Base-by-base conservation (phyloP, 1,140 invertebrate genomes). In the Aphaenogaster rudis region DNA sequence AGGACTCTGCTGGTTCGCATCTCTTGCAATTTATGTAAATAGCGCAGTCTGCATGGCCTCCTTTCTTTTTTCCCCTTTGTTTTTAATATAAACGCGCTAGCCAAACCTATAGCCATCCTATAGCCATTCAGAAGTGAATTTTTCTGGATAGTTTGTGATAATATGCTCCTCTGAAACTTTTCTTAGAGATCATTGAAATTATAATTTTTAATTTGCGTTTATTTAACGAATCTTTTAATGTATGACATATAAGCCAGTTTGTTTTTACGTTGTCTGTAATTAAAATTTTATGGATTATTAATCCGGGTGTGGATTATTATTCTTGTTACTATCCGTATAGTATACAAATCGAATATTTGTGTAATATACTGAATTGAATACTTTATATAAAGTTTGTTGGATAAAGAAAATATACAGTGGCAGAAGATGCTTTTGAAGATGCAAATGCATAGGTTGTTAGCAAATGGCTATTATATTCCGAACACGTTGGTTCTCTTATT, bases 401-500 rank as follows among this genome's bases (percentile, higher is more conserved):
- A 63, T 42, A 61, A 84, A 48, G 28, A 48, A 84, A 48, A 48
- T 48, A 28, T 48, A 39, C 11, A 17, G 39, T 5, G 52, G 3
- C 69, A 21, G 50, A 69, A 74, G 57, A 77, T 87, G 89, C 61
- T 42, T 87, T 64, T 59, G 67, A 57, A 57, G 80, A 86, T 57
- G 82, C 52, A 89, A 89, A 59, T 71, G 50, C 86, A 11, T n/a
- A 48, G 77, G 45, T 80, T 80, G 69, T 86, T 90, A 76, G 59
- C 69, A 90, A 84, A 87, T 50, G 72, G 72, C 85, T 45, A 59
- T 84, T 79, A 63, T 54, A 90, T 90, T 90, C 86, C 66, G 72
- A 90, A 89, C 79, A 87, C 88, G 88, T 90, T 90, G 88, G 88
- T 79, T 87, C 89, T 79, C 88, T 90, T 79, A 90, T 90, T 90